These are phyloP conservation scores for Drosophila subquinaria DNA, from an alignment of 2,888 invertebrate species.

Conservation along the genomic window DNA sequence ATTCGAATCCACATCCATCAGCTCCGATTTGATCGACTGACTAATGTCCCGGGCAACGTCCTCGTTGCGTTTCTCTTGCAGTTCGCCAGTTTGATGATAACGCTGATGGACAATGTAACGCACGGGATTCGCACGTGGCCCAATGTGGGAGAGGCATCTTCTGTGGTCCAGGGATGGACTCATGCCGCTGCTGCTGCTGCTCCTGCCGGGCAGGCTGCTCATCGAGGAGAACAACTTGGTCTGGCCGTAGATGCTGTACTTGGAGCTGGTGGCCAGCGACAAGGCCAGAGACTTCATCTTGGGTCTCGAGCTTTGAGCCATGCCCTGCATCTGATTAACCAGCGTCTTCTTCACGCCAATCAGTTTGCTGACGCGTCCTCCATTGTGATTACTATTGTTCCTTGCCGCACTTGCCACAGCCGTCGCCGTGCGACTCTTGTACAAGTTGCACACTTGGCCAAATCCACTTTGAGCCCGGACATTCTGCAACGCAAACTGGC, in stretches of 20 bases:
- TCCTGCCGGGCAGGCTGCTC: conserved; percentile 26
- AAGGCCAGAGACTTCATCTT: not conserved
- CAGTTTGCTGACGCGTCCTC: conserved; percentile 33
- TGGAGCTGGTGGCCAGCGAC: not conserved
- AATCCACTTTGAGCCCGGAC: conserved; percentile 18
- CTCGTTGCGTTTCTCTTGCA: not conserved
- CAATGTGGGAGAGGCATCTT: conserved; percentile 22
- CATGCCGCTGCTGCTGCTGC: conserved; percentile 5
- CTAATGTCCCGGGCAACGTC: conserved; percentile 54
- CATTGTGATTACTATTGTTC: not conserved
- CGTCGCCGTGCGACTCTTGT: rapidly evolving
- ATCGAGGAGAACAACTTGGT: conserved; percentile 36
- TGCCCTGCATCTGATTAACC: conserved; percentile 62
- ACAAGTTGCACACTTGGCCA: conserved; percentile 15
- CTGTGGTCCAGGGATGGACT: not conserved
- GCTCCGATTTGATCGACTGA: conserved; percentile 57
- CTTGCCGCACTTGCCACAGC: not conserved
- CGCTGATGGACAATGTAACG: conserved; percentile 38
- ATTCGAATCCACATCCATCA: conserved; percentile 51
- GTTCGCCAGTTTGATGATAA: conserved; percentile 23
- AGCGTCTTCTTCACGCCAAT: conserved; percentile 60
- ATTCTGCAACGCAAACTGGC: conserved; percentile 20
- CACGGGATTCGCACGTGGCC: not conserved
- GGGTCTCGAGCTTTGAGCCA: conserved; percentile 23
- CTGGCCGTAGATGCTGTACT: conserved; percentile 49